Conservation (phyloP, 2,797 vertebrate genomes). For the Leptatherina wallacei region DNA sequence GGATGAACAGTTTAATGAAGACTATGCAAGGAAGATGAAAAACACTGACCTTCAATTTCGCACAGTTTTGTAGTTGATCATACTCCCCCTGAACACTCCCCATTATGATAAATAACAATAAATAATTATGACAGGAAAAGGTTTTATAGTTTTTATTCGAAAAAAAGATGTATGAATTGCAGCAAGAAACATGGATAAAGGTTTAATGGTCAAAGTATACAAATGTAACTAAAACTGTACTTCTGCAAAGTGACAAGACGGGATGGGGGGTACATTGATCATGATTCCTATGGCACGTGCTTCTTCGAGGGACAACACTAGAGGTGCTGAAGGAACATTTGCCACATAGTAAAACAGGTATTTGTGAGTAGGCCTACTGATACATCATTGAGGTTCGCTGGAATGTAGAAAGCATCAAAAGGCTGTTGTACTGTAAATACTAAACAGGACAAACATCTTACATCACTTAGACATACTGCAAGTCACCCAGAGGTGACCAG, state of each 20-base stretch:
- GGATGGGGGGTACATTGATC: conserved; percentile 24
- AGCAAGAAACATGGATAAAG: conserved; percentile 69
- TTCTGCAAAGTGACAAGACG: conserved; percentile 46
- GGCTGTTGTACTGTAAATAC: conserved; percentile 55
- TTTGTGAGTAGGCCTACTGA: conserved; percentile 37
- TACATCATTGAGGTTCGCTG: conserved; percentile 46
- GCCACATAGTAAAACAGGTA: conserved; percentile 38
- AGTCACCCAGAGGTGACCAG: conserved; percentile 40
- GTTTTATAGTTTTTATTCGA: conserved; percentile 78
- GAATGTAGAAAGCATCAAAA: conserved; percentile 74
- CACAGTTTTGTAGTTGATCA: conserved; percentile 18
- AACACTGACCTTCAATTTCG: conserved; percentile 27
- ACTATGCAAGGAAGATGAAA: conserved; percentile 64
- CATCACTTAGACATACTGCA: conserved; percentile 53
- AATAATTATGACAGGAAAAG: conserved; percentile 5
- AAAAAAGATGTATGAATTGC: conserved; percentile 76
- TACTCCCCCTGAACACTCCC: not conserved
- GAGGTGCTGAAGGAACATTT: conserved; percentile 23
- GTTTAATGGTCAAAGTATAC: conserved; percentile 61
- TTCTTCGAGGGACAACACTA: conserved; percentile 47
- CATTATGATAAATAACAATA: not conserved
- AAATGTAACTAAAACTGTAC: conserved; percentile 55
- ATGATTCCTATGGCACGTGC: conserved; percentile 64
- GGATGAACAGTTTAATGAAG: conserved; percentile 49
- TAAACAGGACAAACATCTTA: conserved; percentile 61